phyloP scores from a whole-genome alignment of 92 coral and sea anemone genomes.

The Porites divaricata region DNA sequence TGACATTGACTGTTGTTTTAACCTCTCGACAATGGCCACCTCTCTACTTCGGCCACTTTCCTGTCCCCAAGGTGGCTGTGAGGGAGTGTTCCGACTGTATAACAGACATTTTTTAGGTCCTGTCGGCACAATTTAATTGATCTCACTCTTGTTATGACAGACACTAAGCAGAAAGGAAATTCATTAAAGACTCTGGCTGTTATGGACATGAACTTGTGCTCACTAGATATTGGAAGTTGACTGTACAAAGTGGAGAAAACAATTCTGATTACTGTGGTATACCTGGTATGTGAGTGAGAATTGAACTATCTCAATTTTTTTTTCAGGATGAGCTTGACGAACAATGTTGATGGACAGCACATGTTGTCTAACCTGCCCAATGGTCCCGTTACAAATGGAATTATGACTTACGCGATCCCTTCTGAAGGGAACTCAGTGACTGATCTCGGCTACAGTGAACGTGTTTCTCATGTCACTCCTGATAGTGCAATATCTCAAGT shows the following conservation, averaged over 20 bases:
- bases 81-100: no score
- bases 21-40: no score
- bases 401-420: slow-evolving; percentile 69
- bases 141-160: no score
- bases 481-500: slow-evolving; percentile 12
- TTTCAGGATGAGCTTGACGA: slow-evolving; percentile 57
- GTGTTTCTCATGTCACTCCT: slow-evolving; percentile 30
- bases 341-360: slow-evolving; percentile 72
- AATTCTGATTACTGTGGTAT: background rate
- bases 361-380: slow-evolving; percentile 70
- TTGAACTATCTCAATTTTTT: background rate
- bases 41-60: no score
- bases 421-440: slow-evolving; percentile 72
- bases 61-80: no score
- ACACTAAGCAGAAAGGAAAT: no score
- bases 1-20: no score
- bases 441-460: slow-evolving; percentile 21
- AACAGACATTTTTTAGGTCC: no score
- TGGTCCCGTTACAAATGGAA: slow-evolving; percentile 90
- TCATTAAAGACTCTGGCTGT: no score
- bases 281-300: background rate
- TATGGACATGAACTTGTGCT: no score
- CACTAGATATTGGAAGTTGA: no score
- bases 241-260: background rate
- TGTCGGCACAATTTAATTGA: no score